phyloP scores from a whole-genome alignment of 2,888 invertebrate species.

The Plebejus anna region DNA sequence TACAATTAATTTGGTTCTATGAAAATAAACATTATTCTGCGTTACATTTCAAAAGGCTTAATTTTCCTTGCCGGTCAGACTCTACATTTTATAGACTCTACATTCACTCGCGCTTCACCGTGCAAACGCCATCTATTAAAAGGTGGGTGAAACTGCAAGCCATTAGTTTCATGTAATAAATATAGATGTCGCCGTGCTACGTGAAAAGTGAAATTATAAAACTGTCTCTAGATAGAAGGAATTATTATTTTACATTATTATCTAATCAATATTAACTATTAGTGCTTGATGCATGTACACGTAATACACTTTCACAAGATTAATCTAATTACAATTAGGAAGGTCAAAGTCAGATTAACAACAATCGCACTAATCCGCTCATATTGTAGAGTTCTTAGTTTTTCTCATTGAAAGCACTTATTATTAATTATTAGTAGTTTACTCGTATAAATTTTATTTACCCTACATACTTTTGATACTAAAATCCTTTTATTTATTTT shows the following conservation, averaged over 20 bases:
- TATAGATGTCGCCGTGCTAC: background rate
- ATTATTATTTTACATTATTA: background rate
- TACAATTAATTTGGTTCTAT: too few relatives aligned
- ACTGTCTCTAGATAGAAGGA: background rate
- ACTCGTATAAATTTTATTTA: background rate
- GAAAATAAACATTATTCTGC: too few relatives aligned
- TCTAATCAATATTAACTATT: background rate
- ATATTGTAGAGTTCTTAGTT: background rate
- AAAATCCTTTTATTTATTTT: too few relatives aligned
- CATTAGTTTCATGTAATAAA: background rate
- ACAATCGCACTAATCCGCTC: background rate
- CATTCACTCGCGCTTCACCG: background rate
- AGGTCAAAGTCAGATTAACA: slow-evolving; percentile 7
- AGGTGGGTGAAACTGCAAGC: background rate
- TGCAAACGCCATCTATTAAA: background rate
- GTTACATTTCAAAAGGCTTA: background rate
- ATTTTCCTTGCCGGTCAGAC: background rate
- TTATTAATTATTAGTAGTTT: background rate
- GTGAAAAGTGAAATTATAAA: background rate
- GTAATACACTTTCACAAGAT: background rate
- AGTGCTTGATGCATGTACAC: background rate
- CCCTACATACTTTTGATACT: background rate
- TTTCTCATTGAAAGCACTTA: background rate
- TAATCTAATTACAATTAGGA: background rate
- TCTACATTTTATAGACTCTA: background rate